Evolutionary conservation across 1,140 invertebrate genomes (phyloP).

Genomic region (Sesamia nonagrioides): DNA sequence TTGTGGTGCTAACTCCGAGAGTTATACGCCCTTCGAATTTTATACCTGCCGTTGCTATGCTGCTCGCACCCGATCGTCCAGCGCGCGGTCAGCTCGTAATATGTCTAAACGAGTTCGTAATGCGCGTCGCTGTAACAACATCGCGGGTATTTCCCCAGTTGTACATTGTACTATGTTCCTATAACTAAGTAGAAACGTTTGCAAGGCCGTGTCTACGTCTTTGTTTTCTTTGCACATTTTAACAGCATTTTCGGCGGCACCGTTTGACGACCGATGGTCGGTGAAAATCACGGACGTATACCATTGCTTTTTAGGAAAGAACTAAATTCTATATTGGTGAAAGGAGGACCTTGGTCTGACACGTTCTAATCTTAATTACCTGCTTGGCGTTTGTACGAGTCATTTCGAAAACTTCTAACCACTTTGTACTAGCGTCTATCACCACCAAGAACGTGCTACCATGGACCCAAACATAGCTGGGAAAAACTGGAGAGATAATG

Average conservation of each 20-base stretch:
- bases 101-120: not conserved
- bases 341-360: constrained; percentile 56
- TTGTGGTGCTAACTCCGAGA: no score
- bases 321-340: constrained; percentile 47
- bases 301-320: constrained; percentile 51
- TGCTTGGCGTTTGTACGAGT: constrained; percentile 12
- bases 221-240: no score
- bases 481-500: no score
- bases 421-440: constrained; percentile 81
- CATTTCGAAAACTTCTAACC: constrained; percentile 73
- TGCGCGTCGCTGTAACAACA: not conserved
- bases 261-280: constrained; percentile 55
- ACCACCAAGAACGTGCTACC: constrained; percentile 76
- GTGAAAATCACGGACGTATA: constrained; percentile 50
- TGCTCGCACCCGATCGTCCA: not conserved
- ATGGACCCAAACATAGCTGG: no score
- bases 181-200: no score
- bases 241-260: constrained; percentile 52
- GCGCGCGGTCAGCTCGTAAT: not conserved
- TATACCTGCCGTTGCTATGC: constrained; percentile 1
- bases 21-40: not conserved
- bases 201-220: no score
- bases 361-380: constrained; percentile 51
- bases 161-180: not conserved
- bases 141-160: not conserved